A percentile compares a stretch with the other conserved stretches of the same genome.
phyloP scores from a whole-genome alignment of 2,797 vertebrate genomes.

The Syndactyla subalaris region DNA sequence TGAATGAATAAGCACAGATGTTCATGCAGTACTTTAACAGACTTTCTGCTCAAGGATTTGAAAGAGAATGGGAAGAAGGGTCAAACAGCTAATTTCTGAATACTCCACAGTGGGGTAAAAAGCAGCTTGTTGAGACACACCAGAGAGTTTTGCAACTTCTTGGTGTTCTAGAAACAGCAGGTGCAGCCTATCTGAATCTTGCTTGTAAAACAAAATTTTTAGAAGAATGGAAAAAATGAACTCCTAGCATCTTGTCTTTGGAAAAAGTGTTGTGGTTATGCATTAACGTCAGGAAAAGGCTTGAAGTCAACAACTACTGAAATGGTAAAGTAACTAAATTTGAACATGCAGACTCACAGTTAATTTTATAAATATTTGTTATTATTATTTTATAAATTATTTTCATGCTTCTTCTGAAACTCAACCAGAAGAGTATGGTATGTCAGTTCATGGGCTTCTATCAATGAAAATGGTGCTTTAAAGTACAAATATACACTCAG shows the following conservation, averaged over 20 bases:
- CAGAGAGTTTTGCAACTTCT: neutral
- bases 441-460: neutral
- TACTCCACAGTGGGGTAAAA: neutral
- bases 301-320: neutral
- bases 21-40: neutral
- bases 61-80: neutral
- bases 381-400: neutral
- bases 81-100: neutral
- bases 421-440: neutral
- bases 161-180: neutral
- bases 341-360: neutral
- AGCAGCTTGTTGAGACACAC: neutral
- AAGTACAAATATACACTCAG: neutral
- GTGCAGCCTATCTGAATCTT: neutral
- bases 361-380: neutral
- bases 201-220: neutral
- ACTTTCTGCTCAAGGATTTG: neutral
- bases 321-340: neutral
- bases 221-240: neutral
- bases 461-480: neutral
- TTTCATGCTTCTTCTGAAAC: neutral
- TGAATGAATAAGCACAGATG: neutral
- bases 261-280: neutral
- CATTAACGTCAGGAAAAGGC: neutral
- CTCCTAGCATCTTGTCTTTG: neutral